Evolutionary conservation across 2,797 vertebrate genomes (phyloP), one percentile per base, ranked within the genome.

Genomic region (Acanthurus leucopareius): DNA sequence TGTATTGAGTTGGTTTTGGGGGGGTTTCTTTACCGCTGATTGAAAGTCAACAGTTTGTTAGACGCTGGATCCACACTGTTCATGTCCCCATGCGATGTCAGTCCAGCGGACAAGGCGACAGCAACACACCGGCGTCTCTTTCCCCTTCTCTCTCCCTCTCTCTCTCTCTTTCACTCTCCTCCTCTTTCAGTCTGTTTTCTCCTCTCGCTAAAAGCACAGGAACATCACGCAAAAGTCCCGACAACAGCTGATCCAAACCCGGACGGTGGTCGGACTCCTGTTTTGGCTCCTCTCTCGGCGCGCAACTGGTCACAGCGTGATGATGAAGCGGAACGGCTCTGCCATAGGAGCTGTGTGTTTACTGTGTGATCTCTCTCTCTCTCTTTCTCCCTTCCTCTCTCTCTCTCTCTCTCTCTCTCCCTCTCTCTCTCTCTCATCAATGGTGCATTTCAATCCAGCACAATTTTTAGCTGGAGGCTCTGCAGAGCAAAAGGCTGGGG

Each of bases 21-120:
- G n/a, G 11, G 51, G 49, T 35, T 0, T 56, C 71, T 78, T 96
- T 95, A 96, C 96, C 96, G 96, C 91, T 97, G 96, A 86, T 94
- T 96, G 94, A 96, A 96, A 95, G 90, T 96, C 94, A 96, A 95
- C 94, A 96, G 94, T 96, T 97, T 97, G 93, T 85, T 95, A 73
- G 95, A 93, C 44, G 95, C 92, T 84, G 93, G 91, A 91, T 96
- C 96, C 90, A 93, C 94, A 87, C 93, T 93, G 92, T 88, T 95
- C 95, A 96, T 96, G 90, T 95, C 95, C 95, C 94, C 95, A 94
- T 93, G 88, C 90, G 92, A 88, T 91, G 92, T 92, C 84, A 88
- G 87, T 90, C 92, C 91, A 75, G 83, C 89, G 88, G 86, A 86
- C 87, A 60, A 83, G 87, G 82, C 81, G 71, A 77, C 83, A 51